Evolutionary conservation across 2,113 vertebrate genomes (phyloP), one percentile per base, ranked within the genome.

Genomic region (Pituophis catenifer): DNA sequence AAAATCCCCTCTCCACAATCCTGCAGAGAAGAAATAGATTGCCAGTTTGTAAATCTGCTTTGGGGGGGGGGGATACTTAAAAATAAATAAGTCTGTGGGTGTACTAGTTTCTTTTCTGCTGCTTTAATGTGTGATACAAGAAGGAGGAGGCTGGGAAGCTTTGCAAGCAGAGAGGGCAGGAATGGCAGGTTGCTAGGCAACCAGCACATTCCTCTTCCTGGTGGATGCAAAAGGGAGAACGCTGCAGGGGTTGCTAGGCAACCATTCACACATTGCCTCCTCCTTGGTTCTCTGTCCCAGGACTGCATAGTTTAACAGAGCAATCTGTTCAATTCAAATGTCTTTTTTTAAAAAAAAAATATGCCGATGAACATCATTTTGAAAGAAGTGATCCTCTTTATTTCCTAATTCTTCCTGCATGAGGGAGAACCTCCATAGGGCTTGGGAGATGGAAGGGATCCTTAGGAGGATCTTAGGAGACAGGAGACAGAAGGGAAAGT

Each of bases 1-100:
- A 99, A 96, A 98, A 99, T 0, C 98, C 98, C 26, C 98, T 97
- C 95, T 99, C 98, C 95, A 99, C 98, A 0, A 99, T 99, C 97
- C 98, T 99, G 97, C 0, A 65, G 95, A 29, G n/a, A 48, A 86
- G 10, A 0, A 90, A 33, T 54, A 95, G 90, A 29, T 3, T 44
- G 17, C 17, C 50, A 70, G 12, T 13, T 2, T 29, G 21, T n/a
- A 90, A 75, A 90, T 90, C 44, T 19, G 75, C 75, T 81, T 33
- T 17, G 2, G 2, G 75, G 3, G 1, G 62, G 29, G 10, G 1
- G 13, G 38, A 44, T 38, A 21, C 75, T 81, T 81, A 44, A 81
- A 81, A 81, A 44, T 81, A 44, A 81, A 10, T 81, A 44, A 81
- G 33, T 8, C 3, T 17, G 75, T 44, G 33, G 75, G 33, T 81